Conservation (phyloP, 92 coral and sea anemone species). For the Metridium senile region DNA sequence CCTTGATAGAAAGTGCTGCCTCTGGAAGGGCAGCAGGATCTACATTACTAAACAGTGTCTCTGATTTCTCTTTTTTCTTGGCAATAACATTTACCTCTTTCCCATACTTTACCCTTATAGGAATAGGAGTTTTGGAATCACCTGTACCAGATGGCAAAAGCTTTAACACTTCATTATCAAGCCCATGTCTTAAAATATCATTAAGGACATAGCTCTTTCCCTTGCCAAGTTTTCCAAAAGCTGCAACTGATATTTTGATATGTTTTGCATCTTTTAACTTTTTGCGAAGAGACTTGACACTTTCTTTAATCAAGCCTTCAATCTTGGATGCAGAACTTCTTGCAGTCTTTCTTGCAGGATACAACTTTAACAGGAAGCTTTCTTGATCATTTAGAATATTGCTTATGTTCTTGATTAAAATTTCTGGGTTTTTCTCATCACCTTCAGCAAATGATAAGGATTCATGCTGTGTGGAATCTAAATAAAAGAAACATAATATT, state of each 20-base stretch:
- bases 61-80: neutral
- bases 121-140: conserved; percentile 50
- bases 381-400: neutral
- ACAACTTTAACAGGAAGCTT: neutral
- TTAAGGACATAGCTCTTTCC: conserved; percentile 61
- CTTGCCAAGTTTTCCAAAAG: conserved; percentile 52
- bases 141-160: conserved; percentile 53
- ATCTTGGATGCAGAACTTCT: conserved; percentile 8
- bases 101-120: conserved; percentile 43
- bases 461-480: neutral
- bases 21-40: neutral
- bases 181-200: conserved; percentile 29
- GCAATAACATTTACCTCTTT: conserved; percentile 20
- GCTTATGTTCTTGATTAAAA: neutral
- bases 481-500: neutral
- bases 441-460: neutral
- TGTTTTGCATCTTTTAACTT: conserved; percentile 33
- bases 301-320: conserved; percentile 28
- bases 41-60: neutral
- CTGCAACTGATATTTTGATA: conserved; percentile 41
- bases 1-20: neutral
- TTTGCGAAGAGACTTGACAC: conserved; percentile 26
- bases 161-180: neutral
- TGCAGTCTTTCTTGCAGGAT: neutral
- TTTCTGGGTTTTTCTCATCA: neutral